Conservation (phyloP, 2,113 vertebrate species). For the Hirundichthys speculiger region DNA sequence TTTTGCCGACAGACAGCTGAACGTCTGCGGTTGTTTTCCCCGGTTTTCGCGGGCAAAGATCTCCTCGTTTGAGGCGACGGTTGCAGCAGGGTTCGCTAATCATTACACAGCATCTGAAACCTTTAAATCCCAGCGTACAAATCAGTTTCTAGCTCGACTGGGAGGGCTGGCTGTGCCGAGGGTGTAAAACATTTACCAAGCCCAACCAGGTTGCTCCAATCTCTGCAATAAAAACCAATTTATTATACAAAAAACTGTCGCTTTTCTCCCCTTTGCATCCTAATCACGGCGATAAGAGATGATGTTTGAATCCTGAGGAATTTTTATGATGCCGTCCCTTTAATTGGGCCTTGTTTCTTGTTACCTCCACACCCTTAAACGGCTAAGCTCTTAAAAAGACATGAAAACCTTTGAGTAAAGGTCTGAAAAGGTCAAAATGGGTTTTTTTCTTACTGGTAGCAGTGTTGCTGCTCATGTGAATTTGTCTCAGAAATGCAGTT, state of each 20-base stretch:
- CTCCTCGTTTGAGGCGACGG: neutral
- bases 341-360: conserved; percentile 18
- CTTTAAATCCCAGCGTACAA: conserved; percentile 8
- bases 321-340: conserved; percentile 40
- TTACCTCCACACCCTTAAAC: neutral
- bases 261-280: conserved; percentile 8
- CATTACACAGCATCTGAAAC: conserved; percentile 41
- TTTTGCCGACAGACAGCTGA: too few relatives aligned
- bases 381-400: neutral
- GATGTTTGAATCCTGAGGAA: conserved; percentile 20
- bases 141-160: conserved; percentile 20
- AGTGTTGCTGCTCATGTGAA: neutral
- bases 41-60: neutral
- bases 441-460: too few relatives aligned
- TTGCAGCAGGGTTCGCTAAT: conserved; percentile 6
- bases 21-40: too few relatives aligned
- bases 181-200: conserved; percentile 63
- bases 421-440: neutral
- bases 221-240: conserved; percentile 4
- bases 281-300: conserved; percentile 40
- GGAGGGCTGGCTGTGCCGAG: neutral
- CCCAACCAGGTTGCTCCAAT: conserved; percentile 10
- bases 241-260: conserved; percentile 16
- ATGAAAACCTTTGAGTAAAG: neutral
- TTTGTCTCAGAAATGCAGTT: neutral